Percentiles rank a stretch among this genome's conserved stretches.
These are phyloP conservation scores for Choloepus hoffmanni DNA, from an alignment of 2,113 vertebrate species.

Conservation along the genomic window DNA sequence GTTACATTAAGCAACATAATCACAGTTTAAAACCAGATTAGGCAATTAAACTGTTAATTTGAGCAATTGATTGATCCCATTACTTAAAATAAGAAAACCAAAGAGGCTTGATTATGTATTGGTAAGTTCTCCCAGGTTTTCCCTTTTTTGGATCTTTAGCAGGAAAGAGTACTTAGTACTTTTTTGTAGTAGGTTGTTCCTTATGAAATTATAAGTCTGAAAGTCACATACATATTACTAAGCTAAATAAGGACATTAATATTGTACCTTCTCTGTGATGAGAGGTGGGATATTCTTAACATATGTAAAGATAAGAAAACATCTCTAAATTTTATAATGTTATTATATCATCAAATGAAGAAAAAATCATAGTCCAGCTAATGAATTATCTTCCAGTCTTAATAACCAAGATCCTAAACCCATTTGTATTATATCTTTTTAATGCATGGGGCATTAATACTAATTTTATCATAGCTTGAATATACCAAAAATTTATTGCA, in stretches of 20 bases:
- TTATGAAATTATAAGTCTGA: conserved; percentile 2
- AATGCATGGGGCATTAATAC: neutral
- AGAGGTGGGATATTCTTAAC: neutral
- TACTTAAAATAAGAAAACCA: neutral
- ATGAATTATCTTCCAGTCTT: neutral
- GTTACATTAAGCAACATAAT: conserved; percentile 14
- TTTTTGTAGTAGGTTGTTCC: neutral
- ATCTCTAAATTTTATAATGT: conserved; percentile 9
- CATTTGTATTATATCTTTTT: neutral
- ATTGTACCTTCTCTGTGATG: neutral
- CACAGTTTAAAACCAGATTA: neutral
- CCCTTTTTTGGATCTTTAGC: neutral
- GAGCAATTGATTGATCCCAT: conserved; percentile 7
- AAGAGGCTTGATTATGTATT: neutral
- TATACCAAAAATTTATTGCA: neutral
- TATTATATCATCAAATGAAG: neutral
- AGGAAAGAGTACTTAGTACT: neutral
- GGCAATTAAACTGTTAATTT: neutral
- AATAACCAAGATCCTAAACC: conserved; percentile 42
- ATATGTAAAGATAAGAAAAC: neutral
- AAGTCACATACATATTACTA: neutral
- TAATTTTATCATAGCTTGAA: neutral
- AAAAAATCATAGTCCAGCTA: neutral
- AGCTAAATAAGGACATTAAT: conserved; percentile 10
- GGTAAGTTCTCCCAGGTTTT: neutral